Base-by-base conservation (phyloP, 2,113 vertebrate genomes). In the Arothron firmamentum region DNA sequence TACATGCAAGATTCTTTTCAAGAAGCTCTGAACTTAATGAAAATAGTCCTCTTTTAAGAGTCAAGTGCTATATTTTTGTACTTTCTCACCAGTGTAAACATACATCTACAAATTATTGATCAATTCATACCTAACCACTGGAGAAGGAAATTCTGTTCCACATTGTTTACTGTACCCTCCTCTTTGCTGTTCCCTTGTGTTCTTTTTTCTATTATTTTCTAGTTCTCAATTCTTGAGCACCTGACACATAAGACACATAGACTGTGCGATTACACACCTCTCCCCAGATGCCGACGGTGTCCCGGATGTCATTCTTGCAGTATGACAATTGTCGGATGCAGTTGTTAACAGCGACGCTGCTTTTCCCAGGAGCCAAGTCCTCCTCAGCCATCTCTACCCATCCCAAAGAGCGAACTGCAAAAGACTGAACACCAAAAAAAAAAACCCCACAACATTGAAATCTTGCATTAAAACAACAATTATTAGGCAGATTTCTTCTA, bases 381-480 rank as follows among this genome's bases (percentile, higher is more conserved):
- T 97, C 94, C 81, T 99, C 96, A 0, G 93, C 95, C 96, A 99
- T 99, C 81, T 99, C 96, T 15, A 98, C 96, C 96, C 96, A 99
- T 25, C 96, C 96, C 78, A 99, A 88, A 48, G 96, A 98, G 62
- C 96, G 93, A 60, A 99, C 96, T 0, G 96, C 96, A 0, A 98
- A 99, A 65, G 94, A 97, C 96, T 99, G 66, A 1, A 28, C 15
- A 46, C n/a, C 25, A 28, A 28, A 5, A 28, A 46, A 7, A 59
- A 0, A 31, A n/a, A 21, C n/a, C n/a, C n/a, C 6, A 54, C 15
- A 25, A 23, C 10, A 15, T 43, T 3, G 10, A 14, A 9, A 43
- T 43, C 4, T 14, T 43, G 4, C 42, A 31, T 31, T 31, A 31
- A 31, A 31, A 31, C 28, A 7, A 31, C 3, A 23, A 3, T 23